Base-by-base conservation (phyloP, 1,140 invertebrate species). In the Aphis craccivora region DNA sequence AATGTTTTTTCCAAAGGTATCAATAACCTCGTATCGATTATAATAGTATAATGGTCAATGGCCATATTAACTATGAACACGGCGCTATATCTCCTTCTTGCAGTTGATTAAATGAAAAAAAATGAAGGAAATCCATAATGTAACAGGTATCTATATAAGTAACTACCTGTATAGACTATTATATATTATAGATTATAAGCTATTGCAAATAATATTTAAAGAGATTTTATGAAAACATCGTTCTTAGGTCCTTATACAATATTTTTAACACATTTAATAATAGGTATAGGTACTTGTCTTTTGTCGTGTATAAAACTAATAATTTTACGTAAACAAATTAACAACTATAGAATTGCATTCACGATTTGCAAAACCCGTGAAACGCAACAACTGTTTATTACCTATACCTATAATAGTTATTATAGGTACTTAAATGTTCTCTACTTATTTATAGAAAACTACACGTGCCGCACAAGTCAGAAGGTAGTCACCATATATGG, bases 381-480 rank as follows among this genome's bases (percentile, higher is more conserved):
- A 76, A 76, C 60, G n/a, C 60, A 76, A 76, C 60, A 76, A 76
- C 60, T 76, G 30, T 67, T 67, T n/a, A 76, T n/a, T 76, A 14
- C 48, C 18, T 51, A 76, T 76, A 76, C 60, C 14, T 76, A 18
- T n/a, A 76, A 76, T 76, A n/a, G 60, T 76, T 76, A 76, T 53
- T 53, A 14, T 60, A 76, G 60, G n/a, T 76, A 76, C 60, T 76
- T 76, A 76, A 67, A 76, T 76, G 60, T n/a, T 76, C 60, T 76
- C 30, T 76, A 76, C 60, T 76, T 76, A 76, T 76, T 76, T 76
- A 76, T 76, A 76, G 60, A n/a, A 76, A 76, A 76, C 60, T 18
- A 76, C 60, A 76, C 60, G 60, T 76, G 60, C 30, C 60, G 60
- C n/a, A 76, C 60, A 76, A n/a, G 60, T 76, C n/a, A 76, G 60